phyloP scores from a whole-genome alignment of 2,113 vertebrate species.

The Mobula birostris region DNA sequence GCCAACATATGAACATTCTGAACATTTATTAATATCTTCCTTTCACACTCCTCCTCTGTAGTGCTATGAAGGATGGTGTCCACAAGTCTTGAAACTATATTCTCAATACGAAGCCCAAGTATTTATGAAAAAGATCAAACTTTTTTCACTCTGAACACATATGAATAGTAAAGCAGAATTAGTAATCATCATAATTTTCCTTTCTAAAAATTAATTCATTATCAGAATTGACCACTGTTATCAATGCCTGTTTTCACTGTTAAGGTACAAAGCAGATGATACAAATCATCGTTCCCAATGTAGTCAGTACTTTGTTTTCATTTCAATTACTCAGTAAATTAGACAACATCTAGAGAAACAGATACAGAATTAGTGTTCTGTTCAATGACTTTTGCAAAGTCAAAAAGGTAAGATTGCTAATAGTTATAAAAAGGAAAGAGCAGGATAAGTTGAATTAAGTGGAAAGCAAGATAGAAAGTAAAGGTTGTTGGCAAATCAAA shows the following conservation, averaged over 20 bases:
- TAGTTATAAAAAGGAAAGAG: neutral
- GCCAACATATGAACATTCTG: neutral
- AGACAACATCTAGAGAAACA: too few species aligned
- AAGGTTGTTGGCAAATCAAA: neutral
- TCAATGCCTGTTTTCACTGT: neutral
- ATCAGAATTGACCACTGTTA: neutral
- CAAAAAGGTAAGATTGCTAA: neutral
- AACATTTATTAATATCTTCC: neutral
- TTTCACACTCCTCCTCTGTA: neutral
- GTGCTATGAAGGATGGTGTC: neutral
- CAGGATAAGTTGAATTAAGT: neutral
- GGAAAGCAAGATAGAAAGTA: neutral
- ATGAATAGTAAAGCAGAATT: neutral
- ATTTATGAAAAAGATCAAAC: neutral
- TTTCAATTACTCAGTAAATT: too few species aligned
- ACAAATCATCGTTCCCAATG: neutral
- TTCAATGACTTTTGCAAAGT: too few species aligned
- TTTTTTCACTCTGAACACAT: neutral
- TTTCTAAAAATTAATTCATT: neutral
- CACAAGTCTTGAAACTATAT: neutral
- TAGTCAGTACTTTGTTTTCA: too few species aligned
- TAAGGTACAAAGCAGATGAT: neutral
- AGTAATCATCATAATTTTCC: neutral
- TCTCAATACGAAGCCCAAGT: neutral
- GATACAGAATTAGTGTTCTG: too few species aligned